Conservation (phyloP, 1,140 invertebrate species). For the Cardiocondyla obscurior region DNA sequence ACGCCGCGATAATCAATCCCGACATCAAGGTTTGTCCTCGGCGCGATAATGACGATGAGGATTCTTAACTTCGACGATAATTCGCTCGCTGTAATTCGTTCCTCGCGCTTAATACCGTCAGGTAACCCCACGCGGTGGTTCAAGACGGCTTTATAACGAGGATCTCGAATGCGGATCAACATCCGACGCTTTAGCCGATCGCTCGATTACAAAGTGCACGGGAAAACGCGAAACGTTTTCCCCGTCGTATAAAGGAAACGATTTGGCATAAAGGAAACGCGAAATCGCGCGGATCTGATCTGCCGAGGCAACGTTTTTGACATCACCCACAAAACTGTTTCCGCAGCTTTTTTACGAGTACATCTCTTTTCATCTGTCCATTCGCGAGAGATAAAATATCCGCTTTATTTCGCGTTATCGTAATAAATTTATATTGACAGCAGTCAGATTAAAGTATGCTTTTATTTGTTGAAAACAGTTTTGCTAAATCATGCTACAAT, state of each 20-base stretch:
- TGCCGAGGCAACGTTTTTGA: background rate
- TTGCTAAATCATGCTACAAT: background rate
- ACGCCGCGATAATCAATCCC: constrained; percentile 41
- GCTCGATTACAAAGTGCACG: background rate
- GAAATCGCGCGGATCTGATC: background rate
- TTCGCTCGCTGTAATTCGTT: background rate
- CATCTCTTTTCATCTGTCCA: background rate
- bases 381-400: background rate
- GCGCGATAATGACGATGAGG: background rate
- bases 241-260: background rate
- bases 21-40: constrained; percentile 11
- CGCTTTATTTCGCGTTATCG: background rate
- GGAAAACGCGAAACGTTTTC: constrained; percentile 22
- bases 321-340: too few relatives aligned
- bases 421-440: background rate
- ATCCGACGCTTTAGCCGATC: constrained; percentile 11
- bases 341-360: background rate
- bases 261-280: background rate
- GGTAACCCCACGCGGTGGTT: background rate
- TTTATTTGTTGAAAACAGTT: background rate
- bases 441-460: background rate
- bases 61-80: constrained; percentile 18
- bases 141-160: background rate
- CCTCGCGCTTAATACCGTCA: background rate
- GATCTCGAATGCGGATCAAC: background rate